Conservation (phyloP, 2,113 vertebrate species). For the Anolis sagrei region DNA sequence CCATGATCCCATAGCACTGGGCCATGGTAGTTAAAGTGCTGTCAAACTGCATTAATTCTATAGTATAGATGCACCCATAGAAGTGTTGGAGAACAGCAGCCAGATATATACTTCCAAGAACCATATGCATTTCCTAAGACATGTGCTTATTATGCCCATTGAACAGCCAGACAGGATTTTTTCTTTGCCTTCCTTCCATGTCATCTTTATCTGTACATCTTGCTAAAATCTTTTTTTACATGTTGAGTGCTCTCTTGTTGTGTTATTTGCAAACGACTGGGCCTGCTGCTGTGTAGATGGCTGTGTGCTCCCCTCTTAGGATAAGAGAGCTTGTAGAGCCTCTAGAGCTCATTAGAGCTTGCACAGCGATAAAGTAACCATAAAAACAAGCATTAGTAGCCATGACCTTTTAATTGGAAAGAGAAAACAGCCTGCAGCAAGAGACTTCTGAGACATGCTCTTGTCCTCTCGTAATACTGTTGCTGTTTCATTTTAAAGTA, state of each 20-base stretch:
- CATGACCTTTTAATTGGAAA: constrained; percentile 28
- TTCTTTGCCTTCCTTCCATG: neutral
- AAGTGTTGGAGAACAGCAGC: neutral
- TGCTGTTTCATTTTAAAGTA: neutral
- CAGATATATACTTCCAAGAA: neutral
- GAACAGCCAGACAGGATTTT: neutral
- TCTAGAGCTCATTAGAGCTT: neutral
- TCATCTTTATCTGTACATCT: neutral
- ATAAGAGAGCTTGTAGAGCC: neutral
- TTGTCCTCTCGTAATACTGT: neutral
- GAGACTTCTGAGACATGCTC: neutral
- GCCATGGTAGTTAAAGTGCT: too few relatives aligned
- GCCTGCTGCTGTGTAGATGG: neutral
- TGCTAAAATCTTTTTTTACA: neutral
- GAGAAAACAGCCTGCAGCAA: constrained; percentile 12
- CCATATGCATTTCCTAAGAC: neutral
- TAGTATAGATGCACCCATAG: neutral
- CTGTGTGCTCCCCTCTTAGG: neutral
- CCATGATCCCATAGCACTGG: too few relatives aligned
- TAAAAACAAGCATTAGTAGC: constrained; percentile 14
- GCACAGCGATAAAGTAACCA: neutral
- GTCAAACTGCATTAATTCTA: too few relatives aligned
- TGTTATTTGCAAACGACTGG: neutral
- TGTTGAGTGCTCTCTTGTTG: neutral
- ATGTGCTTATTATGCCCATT: neutral